phyloP scores from a whole-genome alignment of 2,113 vertebrate species.

The Riparia riparia region DNA sequence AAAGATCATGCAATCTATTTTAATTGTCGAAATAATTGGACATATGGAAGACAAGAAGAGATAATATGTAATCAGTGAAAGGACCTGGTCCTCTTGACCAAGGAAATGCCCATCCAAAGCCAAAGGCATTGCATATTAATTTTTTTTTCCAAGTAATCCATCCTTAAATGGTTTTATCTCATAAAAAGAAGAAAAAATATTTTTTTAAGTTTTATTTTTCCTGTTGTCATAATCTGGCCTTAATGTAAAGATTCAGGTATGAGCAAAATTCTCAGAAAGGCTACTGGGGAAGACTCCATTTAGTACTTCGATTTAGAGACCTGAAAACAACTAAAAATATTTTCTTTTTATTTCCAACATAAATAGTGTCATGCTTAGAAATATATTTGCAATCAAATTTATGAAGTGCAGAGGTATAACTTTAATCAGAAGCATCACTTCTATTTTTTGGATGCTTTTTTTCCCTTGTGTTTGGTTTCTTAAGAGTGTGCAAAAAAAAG shows the following conservation, averaged over 20 bases:
- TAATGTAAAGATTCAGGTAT: background rate
- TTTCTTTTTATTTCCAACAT: conserved; percentile 1
- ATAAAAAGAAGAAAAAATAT: background rate
- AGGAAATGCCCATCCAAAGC: background rate
- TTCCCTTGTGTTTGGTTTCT: conserved; percentile 7
- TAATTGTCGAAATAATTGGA: conserved; percentile 42
- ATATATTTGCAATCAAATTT: conserved; percentile 70
- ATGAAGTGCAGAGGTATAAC: conserved; percentile 50
- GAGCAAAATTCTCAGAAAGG: background rate
- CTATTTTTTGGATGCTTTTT: background rate
- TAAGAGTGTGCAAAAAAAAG: conserved; percentile 32
- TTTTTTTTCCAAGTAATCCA: background rate
- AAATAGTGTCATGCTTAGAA: conserved; percentile 62
- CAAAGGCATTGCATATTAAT: background rate
- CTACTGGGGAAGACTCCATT: background rate
- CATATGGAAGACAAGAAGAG: background rate
- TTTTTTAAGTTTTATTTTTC: background rate
- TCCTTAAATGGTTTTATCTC: background rate
- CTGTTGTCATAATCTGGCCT: background rate
- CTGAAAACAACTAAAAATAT: conserved; percentile 68
- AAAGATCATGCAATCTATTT: conserved; percentile 24
- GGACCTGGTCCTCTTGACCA: conserved; percentile 7
- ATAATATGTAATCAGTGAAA: background rate
- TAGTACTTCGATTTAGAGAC: conserved; percentile 60
- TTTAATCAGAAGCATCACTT: conserved; percentile 54